Evolutionary conservation across 2,797 vertebrate genomes (phyloP), one percentile per base, ranked within the genome.

Genomic region (Lithobates pipiens): DNA sequence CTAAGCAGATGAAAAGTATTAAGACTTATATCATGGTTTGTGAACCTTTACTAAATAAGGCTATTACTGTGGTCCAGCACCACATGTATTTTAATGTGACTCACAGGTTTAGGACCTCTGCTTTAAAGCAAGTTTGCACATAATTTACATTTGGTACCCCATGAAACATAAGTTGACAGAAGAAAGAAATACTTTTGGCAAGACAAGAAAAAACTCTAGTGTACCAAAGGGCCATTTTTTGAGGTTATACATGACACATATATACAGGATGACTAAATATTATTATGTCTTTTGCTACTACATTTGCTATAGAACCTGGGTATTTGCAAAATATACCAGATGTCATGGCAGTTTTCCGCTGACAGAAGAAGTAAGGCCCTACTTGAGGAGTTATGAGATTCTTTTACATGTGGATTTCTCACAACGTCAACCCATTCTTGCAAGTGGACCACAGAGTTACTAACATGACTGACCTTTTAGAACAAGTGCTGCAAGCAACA

Each of bases 241-340:
- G 67, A 67, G 9, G 67, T 79, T 79, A 79, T 32, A 50, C 65
- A 46, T 50, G 77, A 67, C 16, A 69, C 42, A 69, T 79, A 68
- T 46, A 27, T 46, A 32, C 39, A 42, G 34, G 42, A 79, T 79
- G 77, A 29, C 63, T 79, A 79, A 68, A 42, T 44, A 68, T 32
- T 79, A 69, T 79, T 79, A 18, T 79, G 77, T 69, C 77, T 79
- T 29, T 39, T n/a, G 21, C 65, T 79, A 10, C 11, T 44, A 67
- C 65, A 79, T n/a, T 69, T 79, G 77, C 13, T 69, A 34, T 21
- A 9, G 44, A 23, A 50, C 61, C 46, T 69, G 63, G 21, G 27
- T 10, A 11, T 69, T 25, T 29, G 67, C 11, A 69, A 79, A 42
- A 32, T 50, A 27, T 79, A 50, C 77, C 42, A 78, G 77, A 69